Evolutionary conservation across 2,797 vertebrate genomes (phyloP), one percentile per base, ranked within the genome.

Genomic region (Pogonophryne albipinna): DNA sequence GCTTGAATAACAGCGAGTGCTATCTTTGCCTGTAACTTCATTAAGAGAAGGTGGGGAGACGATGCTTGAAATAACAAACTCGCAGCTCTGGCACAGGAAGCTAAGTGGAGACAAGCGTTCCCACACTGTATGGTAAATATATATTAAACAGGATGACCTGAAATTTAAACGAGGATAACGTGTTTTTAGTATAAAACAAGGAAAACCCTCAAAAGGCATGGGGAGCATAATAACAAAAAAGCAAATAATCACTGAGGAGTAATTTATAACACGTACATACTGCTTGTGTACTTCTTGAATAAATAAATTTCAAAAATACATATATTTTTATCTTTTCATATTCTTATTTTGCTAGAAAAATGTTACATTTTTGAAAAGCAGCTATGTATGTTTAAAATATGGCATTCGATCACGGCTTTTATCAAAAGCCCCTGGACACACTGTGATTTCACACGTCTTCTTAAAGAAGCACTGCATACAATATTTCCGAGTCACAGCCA

Each of bases 231-330:
- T 45, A 82, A 73, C 46, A 65, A 46, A 15, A 15, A 23, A 38
- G 52, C 19, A 65, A 41, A 75, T 63, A 72, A 57, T 79, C 53
- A 66, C 65, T 59, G 64, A 80, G 41, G 63, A 87, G 74, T 90
- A 91, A 82, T 86, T 91, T 38, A 78, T 89, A 92, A 92, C 71
- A 84, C 73, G 75, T 66, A 83, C 79, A 87, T 87, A 87, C 66
- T 71, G 76, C 73, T 46, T 55, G 65, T 86, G 80, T 78, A 79
- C 78, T 78, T 91, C 71, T 87, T 74, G 76, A 94, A 95, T 94
- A 95, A 95, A 95, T 95, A 83, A 60, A 87, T 86, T 86, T 70
- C 27, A 91, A 94, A 95, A 95, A 94, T 93, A 94, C 87, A 89
- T 82, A 82, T 89, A 59, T 84, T 83, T 86, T 81, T 86, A 69